A percentile compares a stretch with the other conserved stretches of the same genome.
phyloP scores from a whole-genome alignment of 2,797 vertebrate species.

The Diplodus puntazzo region DNA sequence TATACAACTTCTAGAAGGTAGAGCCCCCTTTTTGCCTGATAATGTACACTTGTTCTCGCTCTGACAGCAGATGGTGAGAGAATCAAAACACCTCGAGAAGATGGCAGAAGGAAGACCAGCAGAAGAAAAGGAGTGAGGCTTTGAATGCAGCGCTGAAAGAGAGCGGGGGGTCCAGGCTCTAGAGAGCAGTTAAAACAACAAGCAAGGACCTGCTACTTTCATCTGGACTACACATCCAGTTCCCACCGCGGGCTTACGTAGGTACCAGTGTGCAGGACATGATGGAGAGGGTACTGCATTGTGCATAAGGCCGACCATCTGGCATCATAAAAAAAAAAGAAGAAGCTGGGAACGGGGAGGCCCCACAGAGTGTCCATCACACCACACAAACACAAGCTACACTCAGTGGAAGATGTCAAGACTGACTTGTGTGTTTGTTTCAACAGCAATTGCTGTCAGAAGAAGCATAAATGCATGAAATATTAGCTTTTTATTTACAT shows the following conservation, averaged over 20 bases:
- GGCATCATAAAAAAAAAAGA: constrained; percentile 64
- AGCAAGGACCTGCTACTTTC: constrained; percentile 49
- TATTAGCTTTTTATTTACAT: constrained; percentile 15
- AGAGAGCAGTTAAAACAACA: constrained; percentile 61
- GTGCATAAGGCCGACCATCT: constrained; percentile 75
- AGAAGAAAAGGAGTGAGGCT: constrained; percentile 32
- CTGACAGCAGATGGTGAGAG: constrained; percentile 60
- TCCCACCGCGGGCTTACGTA: constrained; percentile 47
- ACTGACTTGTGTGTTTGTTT: constrained; percentile 44
- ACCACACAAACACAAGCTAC: constrained; percentile 39
- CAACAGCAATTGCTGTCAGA: constrained; percentile 25
- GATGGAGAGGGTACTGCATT: constrained; percentile 63
- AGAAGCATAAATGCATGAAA: neutral
- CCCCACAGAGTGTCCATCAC: constrained; percentile 51
- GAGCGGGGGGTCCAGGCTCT: constrained; percentile 33
- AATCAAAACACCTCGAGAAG: constrained; percentile 47
- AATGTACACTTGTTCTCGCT: constrained; percentile 14
- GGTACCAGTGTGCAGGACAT: constrained; percentile 57
- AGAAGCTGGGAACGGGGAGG: constrained; percentile 48
- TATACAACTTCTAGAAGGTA: neutral
- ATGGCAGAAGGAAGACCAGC: constrained; percentile 45
- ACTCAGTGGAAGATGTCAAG: constrained; percentile 33
- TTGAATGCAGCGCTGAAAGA: constrained; percentile 43
- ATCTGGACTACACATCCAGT: constrained; percentile 49
- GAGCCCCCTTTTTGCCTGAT: neutral